These are phyloP conservation scores for Heliocidaris tuberculata DNA, from an alignment of 35 echinoderm and acorn worm genomes.

Conservation along the genomic window DNA sequence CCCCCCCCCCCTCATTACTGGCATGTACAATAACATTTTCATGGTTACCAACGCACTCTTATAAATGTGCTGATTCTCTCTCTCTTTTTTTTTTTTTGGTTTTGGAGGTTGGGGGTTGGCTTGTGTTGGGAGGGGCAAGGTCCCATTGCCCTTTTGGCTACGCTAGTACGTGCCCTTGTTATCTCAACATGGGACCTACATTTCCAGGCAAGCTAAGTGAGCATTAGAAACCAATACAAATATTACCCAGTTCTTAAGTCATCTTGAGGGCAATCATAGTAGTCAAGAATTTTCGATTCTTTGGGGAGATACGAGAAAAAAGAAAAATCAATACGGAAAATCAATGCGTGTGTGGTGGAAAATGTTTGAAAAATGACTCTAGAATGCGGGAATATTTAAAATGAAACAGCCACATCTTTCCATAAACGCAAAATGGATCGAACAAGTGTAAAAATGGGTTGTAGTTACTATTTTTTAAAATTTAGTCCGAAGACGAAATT, in stretches of 20 bases:
- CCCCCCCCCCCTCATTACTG: too few relatives aligned
- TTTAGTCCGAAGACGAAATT: too few relatives aligned
- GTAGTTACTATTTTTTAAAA: too few relatives aligned
- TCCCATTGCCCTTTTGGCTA: too few relatives aligned
- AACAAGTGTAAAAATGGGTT: too few relatives aligned
- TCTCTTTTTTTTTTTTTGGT: too few relatives aligned
- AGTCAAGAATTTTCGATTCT: constrained; percentile 3
- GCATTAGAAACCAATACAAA: neutral
- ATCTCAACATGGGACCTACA: neutral
- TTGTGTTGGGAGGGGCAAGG: too few relatives aligned
- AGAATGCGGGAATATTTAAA: neutral
- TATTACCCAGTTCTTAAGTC: neutral
- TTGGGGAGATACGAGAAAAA: neutral
- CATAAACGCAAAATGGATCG: neutral
- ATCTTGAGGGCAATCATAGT: neutral
- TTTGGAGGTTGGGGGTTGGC: too few relatives aligned
- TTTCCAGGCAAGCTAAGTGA: neutral
- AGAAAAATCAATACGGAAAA: neutral
- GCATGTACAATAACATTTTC: too few relatives aligned
- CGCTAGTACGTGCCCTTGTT: too few relatives aligned
- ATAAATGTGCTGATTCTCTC: too few relatives aligned
- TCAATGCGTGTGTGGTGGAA: neutral
- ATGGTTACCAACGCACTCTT: too few relatives aligned
- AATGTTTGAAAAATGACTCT: neutral
- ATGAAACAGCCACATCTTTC: neutral